Conservation (phyloP, 2,113 vertebrate genomes). For the Bufo gargarizans region DNA sequence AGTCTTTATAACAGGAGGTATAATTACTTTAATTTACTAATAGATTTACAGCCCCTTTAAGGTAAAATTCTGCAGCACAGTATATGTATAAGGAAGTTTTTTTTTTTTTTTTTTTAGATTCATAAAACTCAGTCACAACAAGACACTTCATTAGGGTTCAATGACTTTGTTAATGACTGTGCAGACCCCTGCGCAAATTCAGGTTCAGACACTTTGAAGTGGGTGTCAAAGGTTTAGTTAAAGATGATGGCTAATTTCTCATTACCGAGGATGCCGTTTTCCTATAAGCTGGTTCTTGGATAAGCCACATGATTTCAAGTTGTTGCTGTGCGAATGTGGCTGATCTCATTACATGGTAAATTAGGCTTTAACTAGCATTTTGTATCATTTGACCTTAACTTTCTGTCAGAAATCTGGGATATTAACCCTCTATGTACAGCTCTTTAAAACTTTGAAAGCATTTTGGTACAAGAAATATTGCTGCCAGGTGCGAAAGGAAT, state of each 20-base stretch:
- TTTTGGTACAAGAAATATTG: slow-evolving; percentile 20
- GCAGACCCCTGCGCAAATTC: background rate
- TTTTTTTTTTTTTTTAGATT: background rate
- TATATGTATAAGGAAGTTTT: background rate
- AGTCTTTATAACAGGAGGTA: no score
- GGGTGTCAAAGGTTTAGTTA: background rate
- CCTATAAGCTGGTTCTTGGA: slow-evolving; percentile 3
- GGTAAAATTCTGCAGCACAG: background rate
- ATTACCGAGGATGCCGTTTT: background rate
- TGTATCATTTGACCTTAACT: slow-evolving; percentile 14
- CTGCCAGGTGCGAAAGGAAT: background rate
- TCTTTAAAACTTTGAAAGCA: background rate
- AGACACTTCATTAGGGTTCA: slow-evolving; percentile 9
- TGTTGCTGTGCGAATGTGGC: slow-evolving; percentile 22
- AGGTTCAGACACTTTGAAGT: background rate
- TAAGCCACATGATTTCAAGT: background rate
- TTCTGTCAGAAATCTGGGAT: background rate
- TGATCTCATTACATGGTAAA: slow-evolving; percentile 44
- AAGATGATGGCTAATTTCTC: slow-evolving; percentile 18
- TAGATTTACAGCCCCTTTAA: background rate
- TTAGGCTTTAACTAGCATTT: slow-evolving; percentile 31
- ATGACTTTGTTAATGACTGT: background rate
- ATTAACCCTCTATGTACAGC: background rate
- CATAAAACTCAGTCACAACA: background rate
- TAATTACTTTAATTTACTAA: no score